Conservation (phyloP, 2,888 invertebrate genomes). For the Pyrochroa serraticornis region DNA sequence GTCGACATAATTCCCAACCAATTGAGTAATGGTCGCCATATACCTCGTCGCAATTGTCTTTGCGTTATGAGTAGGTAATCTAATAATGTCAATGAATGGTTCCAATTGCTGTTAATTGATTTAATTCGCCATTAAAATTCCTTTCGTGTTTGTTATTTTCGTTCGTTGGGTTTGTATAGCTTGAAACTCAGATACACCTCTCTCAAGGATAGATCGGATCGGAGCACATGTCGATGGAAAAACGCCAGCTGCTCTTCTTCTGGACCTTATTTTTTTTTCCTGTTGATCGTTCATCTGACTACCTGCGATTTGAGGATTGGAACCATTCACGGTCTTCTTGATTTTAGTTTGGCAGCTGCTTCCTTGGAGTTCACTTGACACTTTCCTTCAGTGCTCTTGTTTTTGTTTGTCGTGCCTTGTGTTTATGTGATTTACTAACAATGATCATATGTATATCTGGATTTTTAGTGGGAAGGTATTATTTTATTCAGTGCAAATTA, state of each 20-base stretch:
- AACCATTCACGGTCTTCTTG: constrained; percentile 40
- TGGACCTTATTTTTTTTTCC: constrained; percentile 38
- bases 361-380: constrained; percentile 35
- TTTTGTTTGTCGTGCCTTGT: constrained; percentile 33
- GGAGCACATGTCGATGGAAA: constrained; percentile 36
- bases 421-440: constrained; percentile 36
- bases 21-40: not conserved
- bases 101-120: constrained; percentile 21
- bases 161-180: not conserved
- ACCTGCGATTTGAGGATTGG: constrained; percentile 54
- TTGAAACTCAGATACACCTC: no score
- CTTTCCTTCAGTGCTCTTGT: constrained; percentile 25
- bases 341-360: constrained; percentile 54
- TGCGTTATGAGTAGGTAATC: constrained; percentile 15
- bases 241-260: constrained; percentile 39
- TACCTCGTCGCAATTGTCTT: constrained; percentile 7
- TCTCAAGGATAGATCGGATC: not conserved
- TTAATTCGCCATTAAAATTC: constrained; percentile 20
- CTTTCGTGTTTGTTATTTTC: constrained; percentile 16
- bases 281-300: constrained; percentile 35
- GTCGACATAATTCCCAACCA: constrained; percentile 4
- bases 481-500: constrained; percentile 2
- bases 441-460: constrained; percentile 69
- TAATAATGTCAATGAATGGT: constrained; percentile 25
- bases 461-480: constrained; percentile 64